These are phyloP conservation scores for Siniperca undulata DNA, from an alignment of 2,797 vertebrate genomes.

Conservation along the genomic window DNA sequence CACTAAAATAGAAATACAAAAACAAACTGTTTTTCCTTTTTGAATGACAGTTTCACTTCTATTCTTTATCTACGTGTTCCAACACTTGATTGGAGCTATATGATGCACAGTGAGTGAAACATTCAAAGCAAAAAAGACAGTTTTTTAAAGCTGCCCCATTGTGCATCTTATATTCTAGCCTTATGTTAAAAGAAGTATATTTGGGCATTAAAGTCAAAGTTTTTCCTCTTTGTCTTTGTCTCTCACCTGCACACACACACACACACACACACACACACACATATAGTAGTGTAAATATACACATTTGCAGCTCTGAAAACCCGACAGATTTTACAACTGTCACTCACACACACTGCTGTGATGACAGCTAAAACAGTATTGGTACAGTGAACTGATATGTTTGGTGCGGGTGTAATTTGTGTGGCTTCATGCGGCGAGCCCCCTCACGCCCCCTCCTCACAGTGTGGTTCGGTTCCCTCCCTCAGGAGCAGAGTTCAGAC, in stretches of 20 bases:
- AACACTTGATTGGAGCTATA: too few relatives aligned
- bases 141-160: too few relatives aligned
- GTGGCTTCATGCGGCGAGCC: conserved; percentile 52
- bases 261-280: background rate
- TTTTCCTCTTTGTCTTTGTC: background rate
- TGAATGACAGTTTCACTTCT: too few relatives aligned
- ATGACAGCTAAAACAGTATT: conserved; percentile 41
- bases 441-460: background rate
- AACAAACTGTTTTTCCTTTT: too few relatives aligned
- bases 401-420: conserved; percentile 56
- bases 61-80: too few relatives aligned
- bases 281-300: conserved; percentile 3
- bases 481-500: conserved; percentile 74
- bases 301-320: conserved; percentile 22
- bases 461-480: conserved; percentile 57
- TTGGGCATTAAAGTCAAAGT: background rate
- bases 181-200: too few relatives aligned
- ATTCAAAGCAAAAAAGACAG: too few relatives aligned
- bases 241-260: too few relatives aligned
- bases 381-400: conserved; percentile 38
- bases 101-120: too few relatives aligned
- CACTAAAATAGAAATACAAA: too few relatives aligned
- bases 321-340: conserved; percentile 31
- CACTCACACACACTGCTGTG: conserved; percentile 38
- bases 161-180: too few relatives aligned